These are phyloP conservation scores for Sebastes melanostomus DNA, from an alignment of 2,797 vertebrate genomes.

Conservation along the genomic window DNA sequence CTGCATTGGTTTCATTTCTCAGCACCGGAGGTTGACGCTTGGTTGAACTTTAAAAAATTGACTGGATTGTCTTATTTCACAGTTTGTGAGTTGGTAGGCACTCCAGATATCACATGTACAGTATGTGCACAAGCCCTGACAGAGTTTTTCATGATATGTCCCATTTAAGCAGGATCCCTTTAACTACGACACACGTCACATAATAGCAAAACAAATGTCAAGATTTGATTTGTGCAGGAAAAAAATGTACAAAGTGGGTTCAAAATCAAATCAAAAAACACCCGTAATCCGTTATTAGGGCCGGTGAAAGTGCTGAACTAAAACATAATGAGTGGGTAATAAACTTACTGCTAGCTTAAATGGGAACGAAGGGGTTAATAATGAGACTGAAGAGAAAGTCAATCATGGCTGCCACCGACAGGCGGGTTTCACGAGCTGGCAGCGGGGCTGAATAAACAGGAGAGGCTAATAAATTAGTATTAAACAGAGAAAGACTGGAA, in stretches of 20 bases:
- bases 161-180: neutral
- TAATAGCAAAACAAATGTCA: no score
- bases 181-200: neutral
- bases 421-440: constrained; percentile 46
- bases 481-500: neutral
- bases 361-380: constrained; percentile 32
- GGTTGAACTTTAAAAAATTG: no score
- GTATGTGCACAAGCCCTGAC: no score
- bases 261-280: neutral
- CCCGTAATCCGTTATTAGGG: neutral
- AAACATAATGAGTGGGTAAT: constrained; percentile 12
- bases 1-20: no score
- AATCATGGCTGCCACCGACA: constrained; percentile 33
- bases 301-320: neutral
- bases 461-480: constrained; percentile 31
- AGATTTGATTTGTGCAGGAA: neutral
- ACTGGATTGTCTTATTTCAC: no score
- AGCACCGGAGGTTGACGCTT: no score
- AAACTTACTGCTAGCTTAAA: neutral
- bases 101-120: no score
- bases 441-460: constrained; percentile 26
- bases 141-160: neutral
- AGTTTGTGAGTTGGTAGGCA: no score
- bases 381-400: constrained; percentile 19
- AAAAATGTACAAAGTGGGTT: neutral